phyloP scores from a whole-genome alignment of 2,113 vertebrate genomes.

The Cnemophilus loriae region DNA sequence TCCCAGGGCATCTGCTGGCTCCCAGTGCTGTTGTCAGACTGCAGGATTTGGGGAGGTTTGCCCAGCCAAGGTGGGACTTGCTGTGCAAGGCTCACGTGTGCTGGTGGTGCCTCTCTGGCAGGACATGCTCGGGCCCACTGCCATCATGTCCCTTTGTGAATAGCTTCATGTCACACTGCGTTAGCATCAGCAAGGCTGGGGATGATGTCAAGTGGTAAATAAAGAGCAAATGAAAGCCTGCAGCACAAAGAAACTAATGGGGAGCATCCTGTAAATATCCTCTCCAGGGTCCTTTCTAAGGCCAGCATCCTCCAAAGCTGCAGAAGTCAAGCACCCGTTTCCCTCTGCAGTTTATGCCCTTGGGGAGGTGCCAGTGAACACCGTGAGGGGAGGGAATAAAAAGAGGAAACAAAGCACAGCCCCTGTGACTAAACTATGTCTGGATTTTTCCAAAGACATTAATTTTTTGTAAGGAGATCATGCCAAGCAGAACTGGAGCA shows the following conservation, averaged over 20 bases:
- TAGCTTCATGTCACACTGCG: background rate
- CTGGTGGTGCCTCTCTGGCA: background rate
- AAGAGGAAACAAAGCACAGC: background rate
- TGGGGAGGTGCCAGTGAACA: background rate
- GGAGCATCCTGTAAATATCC: background rate
- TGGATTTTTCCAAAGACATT: background rate
- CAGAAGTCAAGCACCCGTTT: background rate
- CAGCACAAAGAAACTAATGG: background rate
- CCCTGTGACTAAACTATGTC: background rate
- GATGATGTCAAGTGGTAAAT: background rate
- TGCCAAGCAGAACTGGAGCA: background rate
- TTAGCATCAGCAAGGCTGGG: background rate
- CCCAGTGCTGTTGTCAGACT: background rate
- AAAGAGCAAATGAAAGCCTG: background rate
- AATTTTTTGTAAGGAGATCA: background rate
- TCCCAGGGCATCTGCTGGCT: background rate
- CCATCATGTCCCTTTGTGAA: background rate
- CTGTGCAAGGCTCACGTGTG: accelerated
- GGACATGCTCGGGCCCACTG: accelerated
- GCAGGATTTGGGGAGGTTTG: background rate
- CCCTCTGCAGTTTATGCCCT: background rate
- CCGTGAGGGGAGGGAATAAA: background rate
- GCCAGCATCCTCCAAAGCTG: background rate
- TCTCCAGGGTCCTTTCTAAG: background rate
- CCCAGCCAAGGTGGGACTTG: background rate